Base-by-base conservation (phyloP, 2,888 invertebrate genomes). In the Lasioglossum figueresi region DNA sequence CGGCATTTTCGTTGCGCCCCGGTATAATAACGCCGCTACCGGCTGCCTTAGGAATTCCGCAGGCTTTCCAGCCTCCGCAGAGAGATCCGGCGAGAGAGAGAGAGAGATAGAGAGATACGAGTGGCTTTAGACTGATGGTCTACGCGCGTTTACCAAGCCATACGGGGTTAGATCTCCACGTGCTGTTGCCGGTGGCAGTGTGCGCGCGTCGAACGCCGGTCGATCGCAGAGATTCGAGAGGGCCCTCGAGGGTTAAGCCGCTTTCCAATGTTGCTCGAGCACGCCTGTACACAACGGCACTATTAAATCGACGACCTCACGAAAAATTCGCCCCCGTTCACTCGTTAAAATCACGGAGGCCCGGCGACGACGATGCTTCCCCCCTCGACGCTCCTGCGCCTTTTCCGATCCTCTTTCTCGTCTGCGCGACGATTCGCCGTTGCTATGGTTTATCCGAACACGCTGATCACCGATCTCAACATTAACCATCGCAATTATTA, bases 171-270 rank as follows among this genome's bases (percentile, higher is more conserved):
- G 73, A 77, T 37, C 19, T 81, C 72, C 71, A 79, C 75, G 73
- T 70, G 71, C 40, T 48, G 52, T 27, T n/a, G 37, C 27, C 68
- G 37, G 1, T 68, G 34, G 23, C 68, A 23, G 66, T 73, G 76
- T 72, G 78, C 68, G 79, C n/a, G 80, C 81, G 82, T 77, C 85
- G 90, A 88, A 85, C 63, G 71, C 52, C 78, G 88, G 84, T 90
- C 90, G 90, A 90, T 90, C 89, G 89, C 37, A 80, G 82, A 84
- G 76, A 45, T 45, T 68, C 66, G 66, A 68, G 63, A 90, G 90
- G 81, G 90, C 88, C 84, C 90, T 90, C 89, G 73, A 88, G 88
- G 87, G 83, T 89, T 90, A 90, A 90, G 90, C 90, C 86, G 90
- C 90, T 90, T 90, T 90, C 86, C 90, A 85, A 88, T 86, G 89